Evolutionary conservation across 2,113 vertebrate species (phyloP).

Genomic region (Pygoscelis adeliae): DNA sequence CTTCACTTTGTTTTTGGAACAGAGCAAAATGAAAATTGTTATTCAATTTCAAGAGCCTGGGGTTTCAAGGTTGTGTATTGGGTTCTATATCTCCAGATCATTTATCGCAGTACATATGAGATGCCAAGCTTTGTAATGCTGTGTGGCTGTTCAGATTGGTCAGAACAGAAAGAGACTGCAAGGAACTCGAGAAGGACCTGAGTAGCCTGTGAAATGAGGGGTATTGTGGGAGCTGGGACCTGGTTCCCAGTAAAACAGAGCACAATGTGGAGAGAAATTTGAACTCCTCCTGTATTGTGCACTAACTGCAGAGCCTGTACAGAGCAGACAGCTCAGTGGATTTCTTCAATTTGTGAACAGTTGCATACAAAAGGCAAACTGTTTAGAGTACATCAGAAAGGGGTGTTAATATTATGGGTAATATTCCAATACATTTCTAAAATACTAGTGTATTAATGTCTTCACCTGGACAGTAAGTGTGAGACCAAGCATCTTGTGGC

Average conservation of each 20-base stretch:
- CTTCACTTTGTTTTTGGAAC: conserved; percentile 17
- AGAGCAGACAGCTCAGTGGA: background rate
- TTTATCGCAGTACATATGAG: background rate
- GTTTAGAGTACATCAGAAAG: background rate
- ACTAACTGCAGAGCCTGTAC: background rate
- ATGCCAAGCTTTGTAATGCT: background rate
- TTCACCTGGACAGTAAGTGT: background rate
- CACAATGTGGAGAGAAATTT: background rate
- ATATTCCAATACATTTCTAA: background rate
- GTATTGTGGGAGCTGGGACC: background rate
- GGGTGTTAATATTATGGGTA: background rate
- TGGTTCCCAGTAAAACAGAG: background rate
- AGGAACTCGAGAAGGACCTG: background rate
- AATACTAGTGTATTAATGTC: background rate
- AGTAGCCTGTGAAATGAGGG: conserved; percentile 2
- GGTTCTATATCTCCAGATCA: background rate
- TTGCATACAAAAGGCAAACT: background rate
- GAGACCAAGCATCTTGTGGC: background rate
- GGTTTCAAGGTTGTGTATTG: background rate
- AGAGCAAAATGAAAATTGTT: conserved; percentile 23
- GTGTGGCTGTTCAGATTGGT: background rate
- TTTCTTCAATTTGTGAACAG: background rate
- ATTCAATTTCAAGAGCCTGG: conserved; percentile 6
- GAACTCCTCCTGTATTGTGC: background rate
- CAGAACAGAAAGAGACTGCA: background rate